Percentiles rank a stretch among this genome's conserved stretches.
Conservation (phyloP, 2,797 vertebrate species). For the Tympanoctomys barrerae region DNA sequence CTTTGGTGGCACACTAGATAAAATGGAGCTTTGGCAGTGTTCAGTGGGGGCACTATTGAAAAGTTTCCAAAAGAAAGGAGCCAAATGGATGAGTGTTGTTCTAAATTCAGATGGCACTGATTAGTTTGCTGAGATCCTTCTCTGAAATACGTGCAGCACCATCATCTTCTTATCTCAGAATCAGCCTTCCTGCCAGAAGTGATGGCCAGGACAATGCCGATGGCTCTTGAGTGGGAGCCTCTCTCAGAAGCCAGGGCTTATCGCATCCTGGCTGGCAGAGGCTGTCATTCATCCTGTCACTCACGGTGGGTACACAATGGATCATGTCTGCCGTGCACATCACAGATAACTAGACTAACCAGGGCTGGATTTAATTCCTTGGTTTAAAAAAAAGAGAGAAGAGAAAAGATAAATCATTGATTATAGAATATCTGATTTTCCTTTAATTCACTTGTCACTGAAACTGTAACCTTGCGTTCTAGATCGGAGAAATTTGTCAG, state of each 20-base stretch:
- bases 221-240: conserved; percentile 85
- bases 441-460: conserved; percentile 73
- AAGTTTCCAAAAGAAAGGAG: conserved; percentile 79
- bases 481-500: conserved; percentile 69
- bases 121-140: conserved; percentile 83
- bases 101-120: conserved; percentile 90
- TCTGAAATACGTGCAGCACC: conserved; percentile 80
- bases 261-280: conserved; percentile 89
- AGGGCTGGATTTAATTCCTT: conserved; percentile 86
- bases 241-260: conserved; percentile 89
- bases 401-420: conserved; percentile 90
- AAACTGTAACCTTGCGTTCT: conserved; percentile 72
- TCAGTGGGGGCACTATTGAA: neutral
- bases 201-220: conserved; percentile 91
- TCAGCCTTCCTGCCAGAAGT: conserved; percentile 89
- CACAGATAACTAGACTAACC: conserved; percentile 92
- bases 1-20: neutral
- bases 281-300: conserved; percentile 92
- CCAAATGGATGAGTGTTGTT: conserved; percentile 89
- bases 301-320: conserved; percentile 89
- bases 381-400: conserved; percentile 61
- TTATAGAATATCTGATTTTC: conserved; percentile 85
- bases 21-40: conserved; percentile 23
- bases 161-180: conserved; percentile 89
- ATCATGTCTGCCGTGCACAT: conserved; percentile 90